Percentiles rank a stretch among this genome's conserved stretches.
Conservation (phyloP, 1,140 invertebrate species). For the Cydia pomonella region DNA sequence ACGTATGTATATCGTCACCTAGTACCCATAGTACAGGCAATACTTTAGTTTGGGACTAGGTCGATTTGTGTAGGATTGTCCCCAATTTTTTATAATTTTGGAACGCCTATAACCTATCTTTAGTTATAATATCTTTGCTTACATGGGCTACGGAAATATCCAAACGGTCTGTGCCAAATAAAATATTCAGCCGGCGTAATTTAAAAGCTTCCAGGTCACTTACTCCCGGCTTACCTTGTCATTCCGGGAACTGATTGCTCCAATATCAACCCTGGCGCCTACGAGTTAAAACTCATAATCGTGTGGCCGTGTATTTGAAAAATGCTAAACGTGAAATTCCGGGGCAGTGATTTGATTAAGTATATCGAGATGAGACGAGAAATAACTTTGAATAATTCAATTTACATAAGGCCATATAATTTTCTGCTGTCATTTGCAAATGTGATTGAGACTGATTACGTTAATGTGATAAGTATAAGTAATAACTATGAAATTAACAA, state of each 20-base stretch:
- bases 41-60: too few relatives aligned
- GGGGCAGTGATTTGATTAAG: slow-evolving; percentile 23
- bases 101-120: too few relatives aligned
- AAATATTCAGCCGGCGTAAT: slow-evolving; percentile 53
- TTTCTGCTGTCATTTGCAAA: not conserved
- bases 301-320: not conserved
- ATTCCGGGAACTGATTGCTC: slow-evolving; percentile 38
- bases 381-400: slow-evolving; percentile 27
- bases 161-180: slow-evolving; percentile 46
- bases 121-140: too few relatives aligned
- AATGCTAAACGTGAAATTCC: slow-evolving; percentile 13
- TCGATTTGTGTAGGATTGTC: too few relatives aligned
- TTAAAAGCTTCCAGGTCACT: slow-evolving; percentile 55
- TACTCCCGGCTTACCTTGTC: slow-evolving; percentile 44
- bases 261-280: slow-evolving; percentile 42
- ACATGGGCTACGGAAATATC: slow-evolving; percentile 41
- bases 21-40: too few relatives aligned
- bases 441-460: not conserved
- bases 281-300: slow-evolving; percentile 36
- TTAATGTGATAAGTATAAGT: too few relatives aligned
- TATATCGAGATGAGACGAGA: slow-evolving; percentile 29
- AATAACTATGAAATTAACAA: too few relatives aligned
- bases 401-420: not conserved
- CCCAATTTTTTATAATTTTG: too few relatives aligned
- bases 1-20: too few relatives aligned